phyloP scores from a whole-genome alignment of 2,888 invertebrate genomes.

The Craniophora ligustri region DNA sequence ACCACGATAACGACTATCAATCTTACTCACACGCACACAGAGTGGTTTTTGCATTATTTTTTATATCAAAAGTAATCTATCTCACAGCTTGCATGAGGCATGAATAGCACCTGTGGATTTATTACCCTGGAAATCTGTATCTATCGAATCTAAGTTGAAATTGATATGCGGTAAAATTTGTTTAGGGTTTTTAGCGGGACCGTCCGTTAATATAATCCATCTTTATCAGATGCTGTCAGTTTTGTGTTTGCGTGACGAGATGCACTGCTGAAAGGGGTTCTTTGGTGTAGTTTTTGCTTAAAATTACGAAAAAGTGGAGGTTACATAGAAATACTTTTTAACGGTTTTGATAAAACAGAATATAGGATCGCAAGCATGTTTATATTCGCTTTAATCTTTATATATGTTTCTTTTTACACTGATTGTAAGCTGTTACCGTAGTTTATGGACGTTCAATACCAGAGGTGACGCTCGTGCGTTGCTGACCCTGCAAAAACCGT shows the following conservation, averaged over 20 bases:
- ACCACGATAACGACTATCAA: slow-evolving; percentile 31
- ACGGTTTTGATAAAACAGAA: too few relatives aligned
- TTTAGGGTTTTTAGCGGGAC: slow-evolving; percentile 22
- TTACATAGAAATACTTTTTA: too few relatives aligned
- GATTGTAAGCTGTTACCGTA: too few relatives aligned
- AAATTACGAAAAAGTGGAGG: neutral
- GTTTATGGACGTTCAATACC: too few relatives aligned
- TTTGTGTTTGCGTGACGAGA: slow-evolving; percentile 34
- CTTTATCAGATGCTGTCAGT: slow-evolving; percentile 43
- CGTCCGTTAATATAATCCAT: slow-evolving; percentile 37
- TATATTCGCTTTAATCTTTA: too few relatives aligned
- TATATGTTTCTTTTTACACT: too few relatives aligned
- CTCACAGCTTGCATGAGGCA: slow-evolving; percentile 38
- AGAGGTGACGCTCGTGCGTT: too few relatives aligned
- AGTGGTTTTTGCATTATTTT: slow-evolving; percentile 27
- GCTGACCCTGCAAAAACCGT: too few relatives aligned
- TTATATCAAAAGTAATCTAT: slow-evolving; percentile 53
- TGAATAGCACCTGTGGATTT: slow-evolving; percentile 58
- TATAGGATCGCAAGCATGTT: too few relatives aligned
- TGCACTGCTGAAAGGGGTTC: slow-evolving; percentile 27
- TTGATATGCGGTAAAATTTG: neutral
- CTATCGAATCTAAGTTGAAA: neutral
- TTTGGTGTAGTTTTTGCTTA: neutral
- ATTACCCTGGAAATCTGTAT: slow-evolving; percentile 18
- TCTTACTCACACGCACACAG: slow-evolving; percentile 35